Evolutionary conservation across 2,797 vertebrate species (phyloP), one percentile per base, ranked within the genome.

Genomic region (Crax fasciolata): DNA sequence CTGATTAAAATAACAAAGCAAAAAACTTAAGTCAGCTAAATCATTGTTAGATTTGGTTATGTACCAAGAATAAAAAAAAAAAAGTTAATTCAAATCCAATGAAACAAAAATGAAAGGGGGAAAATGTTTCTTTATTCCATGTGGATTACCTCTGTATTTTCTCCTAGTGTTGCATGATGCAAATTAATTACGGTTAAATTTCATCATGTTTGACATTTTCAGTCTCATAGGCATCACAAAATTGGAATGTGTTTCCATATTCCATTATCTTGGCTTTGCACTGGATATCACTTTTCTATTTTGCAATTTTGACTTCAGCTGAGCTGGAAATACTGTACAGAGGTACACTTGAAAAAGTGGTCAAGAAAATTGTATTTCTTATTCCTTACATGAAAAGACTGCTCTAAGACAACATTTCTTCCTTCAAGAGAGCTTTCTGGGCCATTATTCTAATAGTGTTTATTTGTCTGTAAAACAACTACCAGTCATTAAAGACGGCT

Each of bases 301-400:
- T 87, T 80, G 24, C 27, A 80, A 27, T 87, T 65, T 95, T 55
- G 63, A 41, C 35, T 92, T 81, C 78, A 75, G 30, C 25, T 49
- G 35, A 71, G 7, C 44, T 85, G 27, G 24, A 77, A 87, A 83
- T n/a, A 35, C 13, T 66, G 7, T 58, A 19, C 28, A 52, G 35
- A 57, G 24, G 19, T 57, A 75, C 27, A 18, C 24, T 78, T 71
- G 18, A 83, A 75, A 91, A 87, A 59, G 15, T 38, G 11, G 18
- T 77, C 25, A 73, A 58, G 39, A 10, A 91, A 83, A 85, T 66
- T 43, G 58, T 59, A 68, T 82, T 84, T 87, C n/a, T 91, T 79
- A 4, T 23, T 94, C 71, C 32, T 83, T 80, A 43, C 30, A 38
- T 32, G 30, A 63, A 79, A 21, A 67, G 55, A 57, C 10, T 48